Evolutionary conservation across 35 echinoderm and acorn worm species (phyloP), one percentile per base, ranked within the genome.

Genomic region (Ptychodera flava): DNA sequence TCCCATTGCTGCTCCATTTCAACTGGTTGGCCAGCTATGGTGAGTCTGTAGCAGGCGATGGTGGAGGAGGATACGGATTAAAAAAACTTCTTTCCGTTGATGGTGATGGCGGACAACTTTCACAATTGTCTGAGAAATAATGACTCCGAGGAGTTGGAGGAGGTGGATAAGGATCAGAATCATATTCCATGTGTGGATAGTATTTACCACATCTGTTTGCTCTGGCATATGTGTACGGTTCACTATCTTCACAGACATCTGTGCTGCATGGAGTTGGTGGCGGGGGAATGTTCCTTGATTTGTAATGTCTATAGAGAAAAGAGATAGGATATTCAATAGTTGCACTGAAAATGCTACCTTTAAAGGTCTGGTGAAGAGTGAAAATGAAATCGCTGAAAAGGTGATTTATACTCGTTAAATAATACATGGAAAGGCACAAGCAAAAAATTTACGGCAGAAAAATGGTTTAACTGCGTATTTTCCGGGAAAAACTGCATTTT

Each of bases 21-120:
- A n/a, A n/a, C n/a, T n/a, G n/a, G n/a, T n/a, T n/a, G n/a, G n/a
- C n/a, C 6, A 64, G 22, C 45, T 87, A 98, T 36, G 95, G 91
- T 0, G 95, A 98, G 37, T 98, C 95, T 14, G 95, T 98, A n/a
- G 95, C 95, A 16, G 92, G 88, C 64, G 95, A 98, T 0, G 95
- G 95, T 1, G 95, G 95, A 1, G 95, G 95, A 28, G 95, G 95
- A 84, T 94, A 98, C 0, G 92, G 92, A 76, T 98, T 91, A 81
- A 94, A 98, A 76, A 91, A 98, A 36, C 95, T 98, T 85, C 95
- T 85, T 37, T 93, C 95, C 16, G 95, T 98, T 22, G 95, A 98
- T 14, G 95, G 95, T 28, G 92, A 97, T 1, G 95, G 95, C 27
- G 95, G 95, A 85, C 95, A 97, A 79, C 95, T 97, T 53, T 97